Conservation (phyloP, 2,797 vertebrate genomes). For the Acipenser transmontanus region DNA sequence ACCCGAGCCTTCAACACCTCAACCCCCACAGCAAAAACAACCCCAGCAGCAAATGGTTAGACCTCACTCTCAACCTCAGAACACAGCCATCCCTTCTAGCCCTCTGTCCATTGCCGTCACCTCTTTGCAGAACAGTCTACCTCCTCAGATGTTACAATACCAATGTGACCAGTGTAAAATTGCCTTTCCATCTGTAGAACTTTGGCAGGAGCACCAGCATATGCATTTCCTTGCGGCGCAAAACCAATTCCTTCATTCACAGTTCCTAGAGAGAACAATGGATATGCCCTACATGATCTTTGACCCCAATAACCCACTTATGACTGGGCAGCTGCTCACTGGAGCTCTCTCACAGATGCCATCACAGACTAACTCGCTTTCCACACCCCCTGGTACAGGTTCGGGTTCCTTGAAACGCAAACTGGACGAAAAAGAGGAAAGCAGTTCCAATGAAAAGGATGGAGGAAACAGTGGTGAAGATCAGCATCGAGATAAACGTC, state of each 20-base stretch:
- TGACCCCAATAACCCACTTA: constrained; percentile 92
- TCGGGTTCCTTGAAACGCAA: constrained; percentile 81
- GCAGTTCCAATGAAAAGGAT: constrained; percentile 83
- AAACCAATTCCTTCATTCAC: constrained; percentile 96
- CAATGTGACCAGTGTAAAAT: constrained; percentile 98
- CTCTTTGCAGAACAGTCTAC: constrained; percentile 89
- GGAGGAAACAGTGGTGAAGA: constrained; percentile 85
- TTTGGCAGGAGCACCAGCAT: constrained; percentile 98
- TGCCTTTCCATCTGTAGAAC: constrained; percentile 90
- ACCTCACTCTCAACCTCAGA: constrained; percentile 87
- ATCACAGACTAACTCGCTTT: constrained; percentile 72
- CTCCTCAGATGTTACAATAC: constrained; percentile 95
- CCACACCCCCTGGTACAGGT: constrained; percentile 58
- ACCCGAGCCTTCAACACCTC: constrained; percentile 72
- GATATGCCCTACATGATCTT: constrained; percentile 99
- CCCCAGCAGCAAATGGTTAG: constrained; percentile 74
- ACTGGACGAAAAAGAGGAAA: constrained; percentile 91
- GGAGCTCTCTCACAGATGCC: constrained; percentile 86
- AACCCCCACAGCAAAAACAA: constrained; percentile 74
- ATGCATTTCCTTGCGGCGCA: constrained; percentile 98
- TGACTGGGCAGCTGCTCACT: constrained; percentile 89
- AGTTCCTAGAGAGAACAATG: constrained; percentile 93
- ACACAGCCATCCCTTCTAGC: constrained; percentile 81
- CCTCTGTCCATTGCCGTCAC: constrained; percentile 85
- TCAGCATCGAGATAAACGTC: constrained; percentile 92